Percentiles rank a stretch among this genome's conserved stretches.
These are phyloP conservation scores for Chauna torquata DNA, from an alignment of 2,113 vertebrate genomes.

Conservation along the genomic window DNA sequence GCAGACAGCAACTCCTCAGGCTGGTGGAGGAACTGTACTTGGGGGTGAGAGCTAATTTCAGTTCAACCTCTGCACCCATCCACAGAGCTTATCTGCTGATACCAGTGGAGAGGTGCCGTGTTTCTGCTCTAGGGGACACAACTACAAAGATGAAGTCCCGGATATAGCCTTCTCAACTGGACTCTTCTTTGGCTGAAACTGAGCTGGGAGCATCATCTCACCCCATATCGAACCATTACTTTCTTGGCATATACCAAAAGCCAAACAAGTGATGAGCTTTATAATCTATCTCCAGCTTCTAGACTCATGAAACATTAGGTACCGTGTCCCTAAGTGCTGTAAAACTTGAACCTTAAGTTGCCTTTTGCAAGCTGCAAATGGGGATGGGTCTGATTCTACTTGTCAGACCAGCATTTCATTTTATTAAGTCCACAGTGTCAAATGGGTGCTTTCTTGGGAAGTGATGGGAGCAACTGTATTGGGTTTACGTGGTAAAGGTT, in stretches of 20 bases:
- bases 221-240: neutral
- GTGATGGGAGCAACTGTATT: neutral
- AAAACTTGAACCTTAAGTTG: neutral
- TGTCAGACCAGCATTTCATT: neutral
- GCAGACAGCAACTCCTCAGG: neutral
- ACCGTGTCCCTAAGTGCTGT: neutral
- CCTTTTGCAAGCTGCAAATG: neutral
- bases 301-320: neutral
- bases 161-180: neutral
- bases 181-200: neutral
- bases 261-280: neutral
- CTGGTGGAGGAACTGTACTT: fast-evolving
- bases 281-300: neutral
- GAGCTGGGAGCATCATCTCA: neutral
- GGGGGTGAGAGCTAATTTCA: neutral
- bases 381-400: neutral
- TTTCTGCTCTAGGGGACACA: neutral
- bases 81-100: neutral
- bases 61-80: neutral
- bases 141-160: neutral
- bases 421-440: neutral
- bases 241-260: neutral
- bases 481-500: too few relatives aligned
- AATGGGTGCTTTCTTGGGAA: neutral
- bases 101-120: neutral